phyloP scores from a whole-genome alignment of 2,113 vertebrate species.

The Mola mola region DNA sequence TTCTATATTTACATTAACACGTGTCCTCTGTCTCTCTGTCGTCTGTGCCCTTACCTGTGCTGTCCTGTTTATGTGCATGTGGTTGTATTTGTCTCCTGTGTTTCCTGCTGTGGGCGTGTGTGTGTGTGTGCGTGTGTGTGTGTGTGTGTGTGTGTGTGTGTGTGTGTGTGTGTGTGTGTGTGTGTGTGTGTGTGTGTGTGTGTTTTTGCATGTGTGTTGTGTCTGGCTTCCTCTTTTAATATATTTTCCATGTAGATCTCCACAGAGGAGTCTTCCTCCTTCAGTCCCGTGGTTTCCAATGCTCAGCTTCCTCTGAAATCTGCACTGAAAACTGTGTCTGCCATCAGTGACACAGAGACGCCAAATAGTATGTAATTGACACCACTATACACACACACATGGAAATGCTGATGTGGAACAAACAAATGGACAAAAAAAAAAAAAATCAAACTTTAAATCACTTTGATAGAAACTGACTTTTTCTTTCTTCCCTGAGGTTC shows the following conservation, averaged over 20 bases:
- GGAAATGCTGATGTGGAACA: not conserved
- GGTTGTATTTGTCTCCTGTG: constrained; percentile 25
- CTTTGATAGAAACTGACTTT: not conserved
- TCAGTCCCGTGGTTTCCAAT: constrained; percentile 77
- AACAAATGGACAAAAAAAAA: constrained; percentile 2
- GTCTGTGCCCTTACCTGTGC: constrained; percentile 78
- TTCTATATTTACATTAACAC: constrained; percentile 48
- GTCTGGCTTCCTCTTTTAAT: constrained; percentile 61
- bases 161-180: not conserved
- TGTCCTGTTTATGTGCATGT: constrained; percentile 63
- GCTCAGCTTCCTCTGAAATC: constrained; percentile 91
- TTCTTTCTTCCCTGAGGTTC: constrained; percentile 76
- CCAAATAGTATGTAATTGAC: constrained; percentile 79
- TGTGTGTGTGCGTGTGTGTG: not conserved
- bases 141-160: not conserved
- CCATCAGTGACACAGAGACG: constrained; percentile 80
- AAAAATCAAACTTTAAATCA: not conserved
- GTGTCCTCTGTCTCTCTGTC: constrained; percentile 66
- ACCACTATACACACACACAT: not conserved
- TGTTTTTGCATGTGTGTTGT: constrained; percentile 8
- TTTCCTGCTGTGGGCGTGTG: not conserved
- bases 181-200: constrained; percentile 6
- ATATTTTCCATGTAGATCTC: constrained; percentile 79
- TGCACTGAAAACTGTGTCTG: constrained; percentile 86
- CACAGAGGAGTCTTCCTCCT: constrained; percentile 85